Percentiles rank a stretch among this genome's conserved stretches.
phyloP scores from a whole-genome alignment of 2,113 vertebrate species.

The Austrofundulus limnaeus region DNA sequence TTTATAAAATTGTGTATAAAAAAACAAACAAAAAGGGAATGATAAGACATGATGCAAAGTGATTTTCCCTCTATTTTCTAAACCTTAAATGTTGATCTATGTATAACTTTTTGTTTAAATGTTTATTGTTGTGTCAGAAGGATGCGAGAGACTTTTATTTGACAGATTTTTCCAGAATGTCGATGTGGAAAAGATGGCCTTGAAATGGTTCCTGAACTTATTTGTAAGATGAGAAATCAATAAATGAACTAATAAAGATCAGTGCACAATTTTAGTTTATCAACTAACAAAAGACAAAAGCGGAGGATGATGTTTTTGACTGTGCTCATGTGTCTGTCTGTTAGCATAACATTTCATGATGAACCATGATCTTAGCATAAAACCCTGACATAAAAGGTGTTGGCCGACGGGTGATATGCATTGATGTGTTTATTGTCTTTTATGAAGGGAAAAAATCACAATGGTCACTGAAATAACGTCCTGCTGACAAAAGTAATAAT shows the following conservation, averaged over 20 bases:
- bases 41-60: neutral
- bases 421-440: no score
- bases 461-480: no score
- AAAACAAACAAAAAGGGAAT: neutral
- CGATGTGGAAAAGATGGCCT: neutral
- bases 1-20: conserved; percentile 59
- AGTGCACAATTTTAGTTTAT: neutral
- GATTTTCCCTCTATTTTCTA: neutral
- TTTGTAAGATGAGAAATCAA: conserved; percentile 44
- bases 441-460: no score
- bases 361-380: no score
- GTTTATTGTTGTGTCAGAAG: neutral
- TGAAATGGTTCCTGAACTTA: conserved; percentile 11
- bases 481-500: no score
- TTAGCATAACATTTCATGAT: no score
- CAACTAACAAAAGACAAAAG: no score
- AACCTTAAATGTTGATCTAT: neutral
- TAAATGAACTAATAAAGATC: conserved; percentile 28
- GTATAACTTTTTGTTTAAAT: no score
- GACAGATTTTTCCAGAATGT: neutral
- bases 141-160: neutral
- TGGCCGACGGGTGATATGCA: no score
- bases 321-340: no score
- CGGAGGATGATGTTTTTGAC: no score
- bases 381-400: no score